Base-by-base conservation (phyloP, 2,113 vertebrate species). In the Aspidoscelis tigris region DNA sequence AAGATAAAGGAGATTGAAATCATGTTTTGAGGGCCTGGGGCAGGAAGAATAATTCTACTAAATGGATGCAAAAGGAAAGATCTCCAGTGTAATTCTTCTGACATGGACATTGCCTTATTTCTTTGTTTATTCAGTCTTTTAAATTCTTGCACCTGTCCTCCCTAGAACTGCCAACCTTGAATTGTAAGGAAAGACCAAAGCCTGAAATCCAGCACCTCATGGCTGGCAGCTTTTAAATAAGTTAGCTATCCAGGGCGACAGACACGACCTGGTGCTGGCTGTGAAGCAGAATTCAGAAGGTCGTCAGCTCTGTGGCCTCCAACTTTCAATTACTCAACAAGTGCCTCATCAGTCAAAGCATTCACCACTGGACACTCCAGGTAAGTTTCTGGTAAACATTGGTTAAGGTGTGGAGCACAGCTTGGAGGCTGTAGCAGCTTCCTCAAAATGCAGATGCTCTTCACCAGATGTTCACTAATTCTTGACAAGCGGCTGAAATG, bases 1-100 rank as follows among this genome's bases (percentile, higher is more conserved):
- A 69, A 44, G 74, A 84, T 84, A 78, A 39, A 80, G 74, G 86
- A 88, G 87, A 44, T 3, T 39, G 81, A 88, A 82, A 53, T 43
- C 74, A 78, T 53, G 78, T 86, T 88, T 89, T 81, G 68, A 81
- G 86, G 22, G 2, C 1, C 14, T 73, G 47, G 39, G 50, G 33
- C 0, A 16, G 79, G 61, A 76, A 81, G 44, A 43, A 83, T 84
- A 91, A 87, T 78, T 66, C 75, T 50, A 0, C 33, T 61, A 72
- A 61, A 86, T 9, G 66, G 14, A 72, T 89, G 39, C 86, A 82
- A 73, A 76, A 21, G 53, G 16, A 21, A 66, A 9, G 43, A 5
- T 53, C 6, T 86, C 58, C 58, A 61, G 18, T 50, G 4, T 22
- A 64, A 70, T 61, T 76, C 64, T 50, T 8, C 43, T 74, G 80